A percentile compares a stretch with the other conserved stretches of the same genome.
phyloP scores from a whole-genome alignment of 2,888 invertebrate genomes.

The Pardosa pseudoannulata region DNA sequence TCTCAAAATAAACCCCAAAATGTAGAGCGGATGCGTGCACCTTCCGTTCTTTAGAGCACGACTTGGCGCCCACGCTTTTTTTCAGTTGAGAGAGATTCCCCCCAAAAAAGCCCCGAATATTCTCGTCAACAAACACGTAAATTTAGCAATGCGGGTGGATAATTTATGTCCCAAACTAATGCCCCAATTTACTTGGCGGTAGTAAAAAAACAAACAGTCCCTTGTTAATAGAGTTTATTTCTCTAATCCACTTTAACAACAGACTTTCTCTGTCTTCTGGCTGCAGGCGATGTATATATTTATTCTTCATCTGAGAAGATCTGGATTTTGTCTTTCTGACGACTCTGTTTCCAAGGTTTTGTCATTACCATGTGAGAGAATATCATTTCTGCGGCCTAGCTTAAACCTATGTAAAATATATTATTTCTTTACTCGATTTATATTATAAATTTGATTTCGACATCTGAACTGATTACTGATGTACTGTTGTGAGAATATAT shows the following conservation, averaged over 20 bases:
- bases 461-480: too few relatives aligned
- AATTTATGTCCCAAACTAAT: not conserved
- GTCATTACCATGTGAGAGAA: too few relatives aligned
- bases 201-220: not conserved
- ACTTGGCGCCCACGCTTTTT: constrained; percentile 1
- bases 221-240: not conserved
- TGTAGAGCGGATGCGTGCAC: constrained; percentile 6
- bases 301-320: not conserved
- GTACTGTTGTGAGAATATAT: too few relatives aligned
- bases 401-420: too few relatives aligned
- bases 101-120: too few relatives aligned
- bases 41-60: not conserved
- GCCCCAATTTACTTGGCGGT: not conserved
- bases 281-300: not conserved
- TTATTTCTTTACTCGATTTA: too few relatives aligned
- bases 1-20: constrained; percentile 2
- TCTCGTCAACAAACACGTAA: too few relatives aligned
- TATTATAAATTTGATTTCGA: too few relatives aligned
- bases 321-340: not conserved
- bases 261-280: not conserved
- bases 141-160: too few relatives aligned
- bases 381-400: too few relatives aligned
- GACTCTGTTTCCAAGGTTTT: too few relatives aligned
- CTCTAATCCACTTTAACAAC: too few relatives aligned
- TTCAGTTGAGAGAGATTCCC: not conserved